Evolutionary conservation across 2,797 vertebrate genomes (phyloP).

Genomic region (Phoxinus dragarum): DNA sequence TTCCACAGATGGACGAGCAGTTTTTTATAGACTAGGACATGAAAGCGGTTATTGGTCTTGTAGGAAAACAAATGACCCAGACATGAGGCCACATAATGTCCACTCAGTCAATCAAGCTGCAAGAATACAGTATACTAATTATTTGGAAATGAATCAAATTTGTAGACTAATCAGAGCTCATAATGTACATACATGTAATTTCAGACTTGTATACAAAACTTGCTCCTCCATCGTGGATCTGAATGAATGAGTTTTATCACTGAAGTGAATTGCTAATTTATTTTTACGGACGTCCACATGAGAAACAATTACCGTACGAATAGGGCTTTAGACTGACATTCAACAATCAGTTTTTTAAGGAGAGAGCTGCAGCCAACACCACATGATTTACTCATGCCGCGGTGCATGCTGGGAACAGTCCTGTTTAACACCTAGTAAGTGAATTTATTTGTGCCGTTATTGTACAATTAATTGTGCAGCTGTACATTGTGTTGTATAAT

Average conservation of each 20-base stretch:
- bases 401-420: too few relatives aligned
- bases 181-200: neutral
- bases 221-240: too few relatives aligned
- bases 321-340: neutral
- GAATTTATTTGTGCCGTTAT: too few relatives aligned
- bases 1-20: neutral
- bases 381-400: neutral
- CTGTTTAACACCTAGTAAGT: too few relatives aligned
- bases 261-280: too few relatives aligned
- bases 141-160: neutral
- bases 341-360: neutral
- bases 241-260: too few relatives aligned
- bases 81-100: neutral
- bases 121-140: neutral
- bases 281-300: too few relatives aligned
- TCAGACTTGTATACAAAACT: too few relatives aligned
- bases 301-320: too few relatives aligned
- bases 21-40: too few relatives aligned
- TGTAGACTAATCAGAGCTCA: neutral
- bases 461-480: too few relatives aligned
- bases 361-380: neutral
- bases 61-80: neutral
- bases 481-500: neutral
- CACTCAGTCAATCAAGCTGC: neutral
- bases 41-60: neutral